Evolutionary conservation across 2,888 invertebrate species (phyloP).

Genomic region (Drosophila melanosoma): DNA sequence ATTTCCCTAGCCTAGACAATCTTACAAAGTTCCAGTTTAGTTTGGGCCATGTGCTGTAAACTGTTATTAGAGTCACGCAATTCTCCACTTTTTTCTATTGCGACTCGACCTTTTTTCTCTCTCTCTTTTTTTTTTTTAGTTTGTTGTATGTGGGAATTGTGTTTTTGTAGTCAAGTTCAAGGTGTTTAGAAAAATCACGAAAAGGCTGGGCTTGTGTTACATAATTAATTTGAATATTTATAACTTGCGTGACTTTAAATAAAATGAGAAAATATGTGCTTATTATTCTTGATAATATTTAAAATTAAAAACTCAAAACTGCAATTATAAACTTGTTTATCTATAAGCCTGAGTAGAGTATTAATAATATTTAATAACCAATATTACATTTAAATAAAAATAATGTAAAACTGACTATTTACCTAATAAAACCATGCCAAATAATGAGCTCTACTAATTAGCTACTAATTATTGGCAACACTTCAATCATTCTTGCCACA

Average conservation of each 20-base stretch:
- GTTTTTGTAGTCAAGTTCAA: conserved; percentile 53
- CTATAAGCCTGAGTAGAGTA: too few species aligned
- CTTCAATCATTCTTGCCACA: not conserved
- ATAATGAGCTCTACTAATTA: not conserved
- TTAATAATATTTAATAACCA: not conserved
- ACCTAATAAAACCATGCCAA: not conserved
- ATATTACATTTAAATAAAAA: not conserved
- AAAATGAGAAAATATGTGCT: not conserved
- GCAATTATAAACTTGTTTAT: too few species aligned
- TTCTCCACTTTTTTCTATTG: conserved; percentile 13
- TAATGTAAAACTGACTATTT: not conserved
- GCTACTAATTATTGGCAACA: not conserved
- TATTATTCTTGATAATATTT: not conserved
- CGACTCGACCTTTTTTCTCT: not conserved
- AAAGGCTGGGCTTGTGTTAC: conserved; percentile 2
- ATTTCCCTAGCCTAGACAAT: conserved; percentile 4
- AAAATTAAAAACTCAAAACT: too few species aligned
- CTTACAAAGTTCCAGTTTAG: conserved; percentile 26
- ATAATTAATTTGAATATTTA: not conserved
- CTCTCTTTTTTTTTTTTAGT: not conserved
- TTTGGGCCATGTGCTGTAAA: conserved; percentile 30
- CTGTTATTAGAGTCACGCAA: conserved; percentile 58
- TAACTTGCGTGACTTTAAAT: not conserved
- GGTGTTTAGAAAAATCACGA: conserved; percentile 23
- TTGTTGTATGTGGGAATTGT: not conserved